phyloP scores from a whole-genome alignment of 2,888 invertebrate genomes.

The Rapana venosa region DNA sequence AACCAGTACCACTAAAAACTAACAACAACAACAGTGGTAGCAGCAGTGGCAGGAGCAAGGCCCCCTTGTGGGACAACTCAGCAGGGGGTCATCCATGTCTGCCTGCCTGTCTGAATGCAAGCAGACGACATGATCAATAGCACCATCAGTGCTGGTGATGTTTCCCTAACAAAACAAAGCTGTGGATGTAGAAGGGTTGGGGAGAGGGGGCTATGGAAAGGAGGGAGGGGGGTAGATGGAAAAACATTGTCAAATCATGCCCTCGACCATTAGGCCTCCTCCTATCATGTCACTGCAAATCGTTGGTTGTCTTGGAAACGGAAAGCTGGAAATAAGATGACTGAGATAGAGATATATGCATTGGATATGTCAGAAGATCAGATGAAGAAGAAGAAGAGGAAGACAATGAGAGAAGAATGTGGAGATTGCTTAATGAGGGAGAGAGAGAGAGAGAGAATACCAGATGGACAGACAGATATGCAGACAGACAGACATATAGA shows the following conservation, averaged over 20 bases:
- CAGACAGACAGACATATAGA: neutral
- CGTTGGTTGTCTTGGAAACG: constrained; percentile 19
- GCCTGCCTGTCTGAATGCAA: too few relatives aligned
- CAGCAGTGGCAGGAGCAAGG: too few relatives aligned
- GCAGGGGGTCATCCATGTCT: too few relatives aligned
- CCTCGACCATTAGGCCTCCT: neutral
- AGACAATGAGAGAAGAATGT: neutral
- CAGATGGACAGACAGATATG: neutral
- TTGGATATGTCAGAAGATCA: neutral
- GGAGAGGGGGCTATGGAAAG: neutral
- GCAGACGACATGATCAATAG: too few relatives aligned
- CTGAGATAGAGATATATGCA: too few relatives aligned
- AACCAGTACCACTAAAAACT: too few relatives aligned
- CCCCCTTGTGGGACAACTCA: too few relatives aligned
- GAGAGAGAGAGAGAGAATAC: neutral
- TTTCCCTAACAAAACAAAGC: too few relatives aligned
- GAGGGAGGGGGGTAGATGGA: neutral
- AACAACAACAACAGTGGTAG: too few relatives aligned
- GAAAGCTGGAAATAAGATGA: neutral
- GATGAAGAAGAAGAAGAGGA: too few relatives aligned
- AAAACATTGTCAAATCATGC: neutral
- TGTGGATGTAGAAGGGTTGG: neutral
- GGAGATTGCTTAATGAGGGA: too few relatives aligned
- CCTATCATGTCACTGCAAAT: constrained; percentile 18
- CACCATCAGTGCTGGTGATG: too few relatives aligned